Evolutionary conservation across 2,113 vertebrate species (phyloP), one percentile per base, ranked within the genome.

Genomic region (Gobius niger): DNA sequence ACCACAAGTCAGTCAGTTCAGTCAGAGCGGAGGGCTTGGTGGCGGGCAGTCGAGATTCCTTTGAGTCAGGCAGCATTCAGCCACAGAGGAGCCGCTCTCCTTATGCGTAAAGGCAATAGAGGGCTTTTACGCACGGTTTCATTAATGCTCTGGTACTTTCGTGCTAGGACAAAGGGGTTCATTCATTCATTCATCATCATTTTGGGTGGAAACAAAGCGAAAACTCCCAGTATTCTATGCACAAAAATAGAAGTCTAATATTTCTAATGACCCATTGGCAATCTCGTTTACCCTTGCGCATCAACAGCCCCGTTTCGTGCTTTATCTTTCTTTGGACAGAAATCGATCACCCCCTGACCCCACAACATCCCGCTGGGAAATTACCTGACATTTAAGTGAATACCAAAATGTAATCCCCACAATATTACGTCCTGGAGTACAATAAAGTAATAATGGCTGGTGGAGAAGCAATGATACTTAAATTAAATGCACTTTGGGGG

Each of bases 31-130:
- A 86, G 75, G 84, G 67, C 83, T 76, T 78, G 77, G 78, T 80
- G 84, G 80, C 81, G 76, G 61, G 77, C 81, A n/a, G 60, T 73
- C 76, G 70, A 86, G 85, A 89, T 89, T 89, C 85, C 87, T 82
- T 72, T 73, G 78, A 83, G 82, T 81, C 85, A 89, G 85, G 81
- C 81, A 84, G 75, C 82, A 74, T 88, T 80, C 73, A 86, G 86
- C 85, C 88, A 77, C 85, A 88, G 24, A 40, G 19, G 73, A 80
- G 70, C 9, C 47, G 15, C 68, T 71, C 47, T 82, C 75, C 78
- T 74, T 70, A 52, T 52, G 44, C 71, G 18, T 44, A 78, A 44
- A 57, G 19, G 65, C 72, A 81, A 63, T 1, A 14, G 12, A 24
- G 9, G 18, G 11, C 7, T 54, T 57, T 57, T 57, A 60, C 57